Base-by-base conservation (phyloP, 2,797 vertebrate species). In the Rhinophrynus dorsalis region DNA sequence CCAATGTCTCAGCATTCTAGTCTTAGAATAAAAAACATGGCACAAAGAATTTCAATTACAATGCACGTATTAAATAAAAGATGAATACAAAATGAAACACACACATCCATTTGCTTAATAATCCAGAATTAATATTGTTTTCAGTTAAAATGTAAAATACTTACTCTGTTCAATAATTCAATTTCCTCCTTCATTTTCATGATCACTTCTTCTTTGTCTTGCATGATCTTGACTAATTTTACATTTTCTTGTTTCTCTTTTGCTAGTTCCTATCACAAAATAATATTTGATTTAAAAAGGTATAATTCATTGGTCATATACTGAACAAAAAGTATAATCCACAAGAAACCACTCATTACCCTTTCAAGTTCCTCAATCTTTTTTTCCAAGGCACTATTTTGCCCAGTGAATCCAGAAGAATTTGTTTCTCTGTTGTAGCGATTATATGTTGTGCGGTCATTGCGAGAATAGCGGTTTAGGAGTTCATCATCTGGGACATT, bases 121-220 rank as follows among this genome's bases (percentile, higher is more conserved):
- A n/a, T n/a, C n/a, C n/a, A n/a, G n/a, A n/a, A n/a, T n/a, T n/a
- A n/a, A n/a, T n/a, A n/a, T n/a, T n/a, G n/a, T n/a, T n/a, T n/a
- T n/a, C n/a, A n/a, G n/a, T n/a, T n/a, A n/a, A n/a, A n/a, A n/a
- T n/a, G n/a, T n/a, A n/a, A n/a, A 11, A 13, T 67, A 75, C 94
- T 95, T 85, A 99, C 97, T 88, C 95, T 91, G 85, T 97, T 98
- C 80, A 99, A 89, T 80, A 99, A 86, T 84, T 98, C 94, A 23
- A 98, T 97, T 86, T 99, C 96, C 82, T 98, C 96, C 82, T 87
- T 98, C 83, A 98, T 92, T 82, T 97, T 97, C 68, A 83, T 86
- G 42, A 97, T 94, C 80, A 94, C 82, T 68, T 98, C 95, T 7
- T 98, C 96, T 88, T 97, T 95, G 77, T 99, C 97, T 85, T 97